Conservation (phyloP, 2,888 invertebrate genomes). For the Melieria crassipennis region DNA sequence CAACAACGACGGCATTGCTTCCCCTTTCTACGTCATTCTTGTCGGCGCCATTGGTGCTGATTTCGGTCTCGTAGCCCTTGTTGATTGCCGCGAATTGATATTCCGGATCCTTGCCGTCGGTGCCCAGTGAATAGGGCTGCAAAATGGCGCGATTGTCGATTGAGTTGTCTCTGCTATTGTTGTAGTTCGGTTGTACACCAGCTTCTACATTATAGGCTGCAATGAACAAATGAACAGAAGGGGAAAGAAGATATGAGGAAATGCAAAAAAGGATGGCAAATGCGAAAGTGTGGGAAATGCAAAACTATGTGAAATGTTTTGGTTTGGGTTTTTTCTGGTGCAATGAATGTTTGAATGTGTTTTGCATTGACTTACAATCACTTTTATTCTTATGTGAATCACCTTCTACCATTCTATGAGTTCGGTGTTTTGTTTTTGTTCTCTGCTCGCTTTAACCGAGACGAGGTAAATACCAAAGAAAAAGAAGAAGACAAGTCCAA, state of each 20-base stretch:
- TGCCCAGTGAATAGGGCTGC: constrained; percentile 59
- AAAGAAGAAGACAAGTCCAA: constrained; percentile 23
- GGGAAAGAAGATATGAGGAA: constrained; percentile 8
- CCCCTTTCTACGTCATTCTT: constrained; percentile 60
- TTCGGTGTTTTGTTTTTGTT: constrained; percentile 66
- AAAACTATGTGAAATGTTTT: neutral
- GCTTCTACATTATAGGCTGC: constrained; percentile 89
- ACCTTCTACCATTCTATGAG: constrained; percentile 92
- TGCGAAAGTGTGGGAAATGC: too few species aligned
- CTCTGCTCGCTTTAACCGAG: constrained; percentile 49
- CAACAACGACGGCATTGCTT: constrained; percentile 43
- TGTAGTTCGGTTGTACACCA: constrained; percentile 83
- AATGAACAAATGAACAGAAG: constrained; percentile 44
- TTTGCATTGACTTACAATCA: constrained; percentile 71
- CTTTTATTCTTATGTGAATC: constrained; percentile 82
- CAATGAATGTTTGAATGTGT: neutral
- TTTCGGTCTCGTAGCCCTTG: constrained; percentile 54
- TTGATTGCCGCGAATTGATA: constrained; percentile 59
- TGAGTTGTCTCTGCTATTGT: constrained; percentile 67
- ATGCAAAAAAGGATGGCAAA: neutral
- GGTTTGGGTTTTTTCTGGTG: neutral
- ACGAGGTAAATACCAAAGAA: constrained; percentile 46
- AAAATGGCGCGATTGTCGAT: constrained; percentile 62
- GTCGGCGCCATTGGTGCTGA: constrained; percentile 47
- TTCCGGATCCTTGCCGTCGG: constrained; percentile 57